phyloP scores from a whole-genome alignment of 1,140 invertebrate genomes.

The Fragariocoptes setiger region DNA sequence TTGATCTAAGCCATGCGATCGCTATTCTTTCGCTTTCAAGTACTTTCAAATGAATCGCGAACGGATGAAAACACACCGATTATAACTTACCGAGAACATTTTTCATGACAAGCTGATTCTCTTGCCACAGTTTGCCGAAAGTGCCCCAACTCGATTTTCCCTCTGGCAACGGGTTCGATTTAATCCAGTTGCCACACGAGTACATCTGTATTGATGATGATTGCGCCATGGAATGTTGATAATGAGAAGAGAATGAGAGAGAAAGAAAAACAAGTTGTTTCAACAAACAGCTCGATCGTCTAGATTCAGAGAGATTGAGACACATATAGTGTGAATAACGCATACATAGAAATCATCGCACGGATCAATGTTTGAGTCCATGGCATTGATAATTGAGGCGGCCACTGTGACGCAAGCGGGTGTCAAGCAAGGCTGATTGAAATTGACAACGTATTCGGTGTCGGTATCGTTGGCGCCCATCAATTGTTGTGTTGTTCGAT shows the following conservation, averaged over 20 bases:
- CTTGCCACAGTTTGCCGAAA: conserved; percentile 66
- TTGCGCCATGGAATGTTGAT: neutral
- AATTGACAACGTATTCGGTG: no score
- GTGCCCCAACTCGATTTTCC: conserved; percentile 70
- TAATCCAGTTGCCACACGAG: conserved; percentile 69
- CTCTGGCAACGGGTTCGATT: conserved; percentile 56
- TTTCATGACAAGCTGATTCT: conserved; percentile 69
- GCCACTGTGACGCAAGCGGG: conserved; percentile 53
- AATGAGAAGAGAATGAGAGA: no score
- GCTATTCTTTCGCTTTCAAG: no score
- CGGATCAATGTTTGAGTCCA: conserved; percentile 43
- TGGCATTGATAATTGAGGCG: conserved; percentile 43
- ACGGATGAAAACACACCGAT: no score
- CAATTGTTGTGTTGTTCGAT: no score
- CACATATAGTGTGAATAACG: no score
- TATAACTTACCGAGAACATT: conserved; percentile 36
- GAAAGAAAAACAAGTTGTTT: no score
- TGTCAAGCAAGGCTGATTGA: conserved; percentile 46
- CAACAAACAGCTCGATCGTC: no score
- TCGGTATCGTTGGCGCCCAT: no score
- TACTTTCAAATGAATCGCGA: no score
- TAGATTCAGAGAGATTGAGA: no score
- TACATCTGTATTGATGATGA: conserved; percentile 19
- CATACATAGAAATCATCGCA: conserved; percentile 69
- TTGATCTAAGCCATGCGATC: no score